Evolutionary conservation across 2,797 vertebrate genomes (phyloP), one percentile per base, ranked within the genome.

Genomic region (Perodicticus potto): DNA sequence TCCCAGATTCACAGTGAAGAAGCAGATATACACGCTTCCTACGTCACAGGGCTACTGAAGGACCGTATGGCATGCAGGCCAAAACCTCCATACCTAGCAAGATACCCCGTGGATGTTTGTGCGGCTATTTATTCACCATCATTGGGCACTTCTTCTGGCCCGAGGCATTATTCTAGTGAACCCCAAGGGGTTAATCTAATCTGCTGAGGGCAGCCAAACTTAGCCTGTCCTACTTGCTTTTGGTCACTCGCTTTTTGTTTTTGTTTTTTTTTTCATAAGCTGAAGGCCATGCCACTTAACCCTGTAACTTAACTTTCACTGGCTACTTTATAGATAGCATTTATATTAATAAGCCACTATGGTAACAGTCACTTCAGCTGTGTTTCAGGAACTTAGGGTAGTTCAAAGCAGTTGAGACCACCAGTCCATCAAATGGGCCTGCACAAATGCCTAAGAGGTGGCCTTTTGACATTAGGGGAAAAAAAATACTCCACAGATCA

Each of bases 11-110:
- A 43, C 8, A 32, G 0, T 27, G 25, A 6, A 80, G 20, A 80
- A 25, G 34, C 80, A 74, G 25, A 19, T 6, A 23, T 17, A 34
- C 67, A 43, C 7, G 43, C 37, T 45, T 34, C 43, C 49, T 43
- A 0, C 25, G 45, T 86, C 74, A 11, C 0, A 0, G 6, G n/a
- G 25, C 69, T 53, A 4, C 34, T 9, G 0, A 49, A 89, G 32
- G 32, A 76, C 25, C 16, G 0, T 29, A 14, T 0, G 49, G 7
- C 11, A 17, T 0, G 1, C 0, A 43, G 34, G 86, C 59, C 27
- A 25, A 59, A 34, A 20, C 6, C 32, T 37, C 29, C 10, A 11
- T 17, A 23, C 27, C 19, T 5, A 29, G 34, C 27, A 27, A 37
- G 65, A 13, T 16, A 1, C 2, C 2, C 27, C 5, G 3, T 19